Percentiles rank a stretch among this genome's conserved stretches.
Evolutionary conservation across 2,797 vertebrate genomes (phyloP).

Genomic region (Eulemur rubriventer): DNA sequence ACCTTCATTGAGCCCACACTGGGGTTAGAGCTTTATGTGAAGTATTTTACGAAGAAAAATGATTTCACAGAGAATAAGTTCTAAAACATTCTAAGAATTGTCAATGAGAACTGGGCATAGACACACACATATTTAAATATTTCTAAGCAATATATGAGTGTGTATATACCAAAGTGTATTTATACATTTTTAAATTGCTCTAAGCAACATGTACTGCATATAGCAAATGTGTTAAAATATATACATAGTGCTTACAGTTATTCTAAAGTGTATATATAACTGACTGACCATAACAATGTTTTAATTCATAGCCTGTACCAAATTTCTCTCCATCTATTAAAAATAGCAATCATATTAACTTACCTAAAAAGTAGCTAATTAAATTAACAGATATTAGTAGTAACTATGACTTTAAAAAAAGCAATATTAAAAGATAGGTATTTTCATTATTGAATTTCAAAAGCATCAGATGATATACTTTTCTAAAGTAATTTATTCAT

Average conservation of each 20-base stretch:
- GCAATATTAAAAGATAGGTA: not conserved
- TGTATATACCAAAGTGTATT: not conserved
- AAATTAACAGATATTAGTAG: not conserved
- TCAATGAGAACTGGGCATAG: not conserved
- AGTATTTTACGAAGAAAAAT: constrained; percentile 26
- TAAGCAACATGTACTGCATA: not conserved
- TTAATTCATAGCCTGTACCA: not conserved
- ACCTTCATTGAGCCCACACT: not conserved
- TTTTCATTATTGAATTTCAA: not conserved
- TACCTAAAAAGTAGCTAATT: not conserved
- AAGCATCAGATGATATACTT: not conserved
- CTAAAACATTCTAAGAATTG: constrained; percentile 1
- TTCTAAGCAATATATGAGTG: not conserved
- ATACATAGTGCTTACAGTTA: not conserved
- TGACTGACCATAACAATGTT: not conserved
- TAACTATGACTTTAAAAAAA: not conserved
- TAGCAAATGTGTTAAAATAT: not conserved
- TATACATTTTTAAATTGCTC: not conserved
- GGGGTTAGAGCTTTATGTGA: not conserved
- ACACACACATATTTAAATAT: not conserved
- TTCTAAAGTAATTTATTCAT: not conserved
- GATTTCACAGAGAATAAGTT: not conserved
- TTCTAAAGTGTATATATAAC: not conserved
- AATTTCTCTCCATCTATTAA: not conserved
- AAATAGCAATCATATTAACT: not conserved